Evolutionary conservation across 1,140 invertebrate species (phyloP).

Genomic region (Brachionus asplanchnoidis): DNA sequence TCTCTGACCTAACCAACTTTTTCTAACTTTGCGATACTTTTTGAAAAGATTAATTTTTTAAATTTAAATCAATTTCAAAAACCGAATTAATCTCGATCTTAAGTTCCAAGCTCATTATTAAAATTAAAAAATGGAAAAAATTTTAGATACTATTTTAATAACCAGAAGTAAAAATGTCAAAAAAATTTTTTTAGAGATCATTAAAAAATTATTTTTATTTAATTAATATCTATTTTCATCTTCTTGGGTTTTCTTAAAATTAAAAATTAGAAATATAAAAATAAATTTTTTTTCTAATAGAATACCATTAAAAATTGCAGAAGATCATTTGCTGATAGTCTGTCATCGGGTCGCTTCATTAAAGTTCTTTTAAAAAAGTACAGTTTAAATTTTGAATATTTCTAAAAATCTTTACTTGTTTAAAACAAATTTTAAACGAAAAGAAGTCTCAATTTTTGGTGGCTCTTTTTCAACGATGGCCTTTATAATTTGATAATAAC

Average conservation of each 20-base stretch:
- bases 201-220: background rate
- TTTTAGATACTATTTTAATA: too few species aligned
- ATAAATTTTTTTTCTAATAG: background rate
- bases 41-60: too few species aligned
- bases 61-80: too few species aligned
- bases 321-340: background rate
- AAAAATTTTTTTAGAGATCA: background rate
- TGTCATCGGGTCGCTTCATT: background rate
- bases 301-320: background rate
- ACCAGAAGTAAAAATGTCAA: too few species aligned
- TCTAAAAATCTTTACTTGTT: background rate
- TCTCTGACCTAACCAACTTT: too few species aligned
- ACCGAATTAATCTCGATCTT: too few species aligned
- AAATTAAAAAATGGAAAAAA: too few species aligned
- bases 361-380: background rate
- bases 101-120: too few species aligned
- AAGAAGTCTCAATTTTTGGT: constrained; percentile 25
- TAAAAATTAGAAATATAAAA: background rate
- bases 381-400: background rate
- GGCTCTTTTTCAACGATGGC: constrained; percentile 24
- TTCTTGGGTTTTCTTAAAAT: background rate
- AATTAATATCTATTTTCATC: background rate
- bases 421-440: constrained; percentile 9
- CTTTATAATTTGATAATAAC: constrained; percentile 23
- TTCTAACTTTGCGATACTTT: too few species aligned